These are phyloP conservation scores for Stegana nigrithorax DNA, from an alignment of 2,888 invertebrate genomes.

Conservation along the genomic window DNA sequence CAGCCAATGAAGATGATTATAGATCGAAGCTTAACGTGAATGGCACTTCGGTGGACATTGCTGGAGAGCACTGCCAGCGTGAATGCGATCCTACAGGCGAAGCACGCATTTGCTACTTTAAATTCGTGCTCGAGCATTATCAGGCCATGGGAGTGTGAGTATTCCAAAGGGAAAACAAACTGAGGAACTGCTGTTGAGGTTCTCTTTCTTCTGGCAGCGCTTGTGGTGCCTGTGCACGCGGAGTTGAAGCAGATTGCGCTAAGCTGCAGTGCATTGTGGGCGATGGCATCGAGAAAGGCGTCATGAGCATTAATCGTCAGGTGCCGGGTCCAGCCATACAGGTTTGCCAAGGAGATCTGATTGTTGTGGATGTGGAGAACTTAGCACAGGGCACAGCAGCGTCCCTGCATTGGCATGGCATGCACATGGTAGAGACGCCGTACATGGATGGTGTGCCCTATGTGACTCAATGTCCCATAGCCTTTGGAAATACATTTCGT, in stretches of 20 bases:
- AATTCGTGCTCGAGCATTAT: constrained; percentile 68
- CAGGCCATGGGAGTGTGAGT: constrained; percentile 67
- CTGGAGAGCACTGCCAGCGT: constrained; percentile 59
- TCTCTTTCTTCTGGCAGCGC: constrained; percentile 66
- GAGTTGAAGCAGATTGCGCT: constrained; percentile 65
- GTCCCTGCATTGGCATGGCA: constrained; percentile 90
- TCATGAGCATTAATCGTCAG: constrained; percentile 69
- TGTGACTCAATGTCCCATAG: constrained; percentile 85
- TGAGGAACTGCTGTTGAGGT: too few species aligned
- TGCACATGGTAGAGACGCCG: constrained; percentile 79
- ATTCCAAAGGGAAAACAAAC: too few species aligned
- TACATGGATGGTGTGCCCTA: constrained; percentile 89
- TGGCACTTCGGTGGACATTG: too few species aligned
- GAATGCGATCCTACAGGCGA: constrained; percentile 39
- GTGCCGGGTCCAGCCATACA: constrained; percentile 70
- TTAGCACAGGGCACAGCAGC: constrained; percentile 80
- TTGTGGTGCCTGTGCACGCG: constrained; percentile 68
- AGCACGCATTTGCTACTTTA: constrained; percentile 65
- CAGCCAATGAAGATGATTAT: too few species aligned
- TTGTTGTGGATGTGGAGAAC: constrained; percentile 84
- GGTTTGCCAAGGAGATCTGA: constrained; percentile 84
- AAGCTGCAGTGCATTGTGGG: constrained; percentile 70
- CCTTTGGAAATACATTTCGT: constrained; percentile 75
- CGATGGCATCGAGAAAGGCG: constrained; percentile 69
- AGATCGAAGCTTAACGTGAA: too few species aligned